Percentiles rank a stretch among this genome's conserved stretches.
Conservation (phyloP, 2,113 vertebrate genomes). For the Platysteira castanea region DNA sequence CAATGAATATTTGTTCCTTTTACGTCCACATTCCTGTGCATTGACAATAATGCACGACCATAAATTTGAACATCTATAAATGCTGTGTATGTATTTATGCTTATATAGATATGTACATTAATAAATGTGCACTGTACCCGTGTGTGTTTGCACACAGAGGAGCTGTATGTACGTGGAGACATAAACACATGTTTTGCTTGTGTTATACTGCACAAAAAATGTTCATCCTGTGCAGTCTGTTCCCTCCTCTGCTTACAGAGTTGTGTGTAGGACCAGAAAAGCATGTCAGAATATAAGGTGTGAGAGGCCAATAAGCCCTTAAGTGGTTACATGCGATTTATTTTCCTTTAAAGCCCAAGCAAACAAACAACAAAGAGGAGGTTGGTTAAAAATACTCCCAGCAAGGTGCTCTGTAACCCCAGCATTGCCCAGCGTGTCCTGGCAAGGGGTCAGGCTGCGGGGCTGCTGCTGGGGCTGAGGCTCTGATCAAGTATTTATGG, state of each 20-base stretch:
- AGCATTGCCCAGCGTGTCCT: slow-evolving; percentile 23
- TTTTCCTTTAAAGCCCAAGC: background rate
- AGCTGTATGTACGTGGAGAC: background rate
- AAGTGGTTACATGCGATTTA: background rate
- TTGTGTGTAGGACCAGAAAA: background rate
- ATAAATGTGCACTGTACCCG: background rate
- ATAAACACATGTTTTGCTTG: accelerated
- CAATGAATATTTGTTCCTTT: background rate
- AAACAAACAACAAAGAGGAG: background rate
- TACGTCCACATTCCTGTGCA: background rate
- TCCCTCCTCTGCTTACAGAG: background rate
- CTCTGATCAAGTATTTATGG: slow-evolving; percentile 77
- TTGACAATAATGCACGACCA: background rate
- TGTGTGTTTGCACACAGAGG: background rate
- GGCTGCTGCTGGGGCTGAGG: slow-evolving; percentile 40
- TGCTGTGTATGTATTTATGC: background rate
- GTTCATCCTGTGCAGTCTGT: background rate
- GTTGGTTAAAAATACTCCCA: background rate
- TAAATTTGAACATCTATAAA: background rate
- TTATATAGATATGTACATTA: background rate
- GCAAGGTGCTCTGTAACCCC: slow-evolving; percentile 9
- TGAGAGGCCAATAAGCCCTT: background rate
- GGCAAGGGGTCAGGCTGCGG: slow-evolving; percentile 43
- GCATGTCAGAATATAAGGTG: background rate
- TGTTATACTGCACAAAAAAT: background rate